These are phyloP conservation scores for crab-eating macaque (Macaca fascicularis) DNA, from an alignment of 2,113 vertebrate species.

Conservation along the genomic window T2T-MFA8v1.1 NC_088389.1:80967001-80967500, in stretches of 20 bases:
- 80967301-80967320: no score
- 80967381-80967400: neutral
- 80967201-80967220: neutral
- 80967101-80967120: neutral
- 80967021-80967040: neutral
- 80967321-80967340: neutral
- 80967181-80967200: neutral
- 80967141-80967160: neutral
- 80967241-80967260: neutral
- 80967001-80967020: neutral
- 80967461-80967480: neutral
- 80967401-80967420: no score
- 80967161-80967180: neutral
- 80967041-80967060: neutral
- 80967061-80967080: neutral
- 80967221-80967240: neutral
- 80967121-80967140: neutral
- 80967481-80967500: neutral
- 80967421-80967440: neutral
- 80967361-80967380: no score
- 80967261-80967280: no score
- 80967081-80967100: neutral
- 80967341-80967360: neutral
- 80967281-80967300: neutral
- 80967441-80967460: neutral